Conservation (phyloP, 2,888 invertebrate genomes). For the Cephus pulcher region DNA sequence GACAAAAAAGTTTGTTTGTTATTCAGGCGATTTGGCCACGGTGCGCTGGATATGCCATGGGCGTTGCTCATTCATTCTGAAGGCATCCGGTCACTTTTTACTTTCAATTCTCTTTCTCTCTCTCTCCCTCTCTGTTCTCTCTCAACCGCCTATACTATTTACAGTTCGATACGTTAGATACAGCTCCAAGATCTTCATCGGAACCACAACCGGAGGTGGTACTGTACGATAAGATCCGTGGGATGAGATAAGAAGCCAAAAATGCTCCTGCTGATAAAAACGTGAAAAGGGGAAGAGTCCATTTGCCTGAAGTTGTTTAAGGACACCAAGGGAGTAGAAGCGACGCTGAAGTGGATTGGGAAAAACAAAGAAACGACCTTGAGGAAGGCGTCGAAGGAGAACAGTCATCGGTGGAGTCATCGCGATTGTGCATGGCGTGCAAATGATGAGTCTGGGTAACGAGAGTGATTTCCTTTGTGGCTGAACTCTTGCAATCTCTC, state of each 20-base stretch:
- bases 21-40: slow-evolving; percentile 17
- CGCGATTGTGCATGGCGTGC: background rate
- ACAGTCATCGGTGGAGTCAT: slow-evolving; percentile 2
- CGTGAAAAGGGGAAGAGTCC: background rate
- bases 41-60: slow-evolving; percentile 19
- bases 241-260: background rate
- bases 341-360: background rate
- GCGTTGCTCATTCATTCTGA: slow-evolving; percentile 13
- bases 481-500: background rate
- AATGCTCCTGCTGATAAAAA: background rate
- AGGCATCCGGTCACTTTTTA: slow-evolving; percentile 4
- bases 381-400: background rate
- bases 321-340: background rate
- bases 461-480: background rate
- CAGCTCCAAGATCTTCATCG: background rate
- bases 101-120: background rate
- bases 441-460: background rate
- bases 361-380: slow-evolving; percentile 1
- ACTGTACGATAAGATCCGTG: background rate
- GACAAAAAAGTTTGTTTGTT: slow-evolving; percentile 23
- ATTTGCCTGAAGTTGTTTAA: background rate
- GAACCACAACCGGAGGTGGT: background rate
- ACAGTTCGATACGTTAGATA: background rate
- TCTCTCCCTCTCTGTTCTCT: background rate
- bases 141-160: background rate